These are phyloP conservation scores for Caloenas nicobarica DNA, from an alignment of 2,113 vertebrate genomes.

Conservation along the genomic window DNA sequence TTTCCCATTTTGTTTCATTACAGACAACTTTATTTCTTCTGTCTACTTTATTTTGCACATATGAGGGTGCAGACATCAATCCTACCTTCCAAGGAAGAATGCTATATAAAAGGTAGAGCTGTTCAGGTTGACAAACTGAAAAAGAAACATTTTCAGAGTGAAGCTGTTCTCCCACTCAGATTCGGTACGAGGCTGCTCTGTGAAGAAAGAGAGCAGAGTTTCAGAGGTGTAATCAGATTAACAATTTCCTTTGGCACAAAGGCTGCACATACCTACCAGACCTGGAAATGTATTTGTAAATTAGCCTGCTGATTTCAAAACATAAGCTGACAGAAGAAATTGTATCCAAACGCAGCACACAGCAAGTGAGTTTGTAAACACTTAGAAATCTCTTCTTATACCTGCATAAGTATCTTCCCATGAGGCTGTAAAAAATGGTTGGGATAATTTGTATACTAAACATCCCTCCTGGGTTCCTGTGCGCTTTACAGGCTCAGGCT, in stretches of 20 bases:
- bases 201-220: slow-evolving; percentile 65
- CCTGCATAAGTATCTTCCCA: not conserved
- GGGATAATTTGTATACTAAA: not conserved
- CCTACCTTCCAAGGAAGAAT: slow-evolving; percentile 95
- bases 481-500: not conserved
- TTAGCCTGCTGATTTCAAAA: slow-evolving; percentile 6
- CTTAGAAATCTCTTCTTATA: not conserved
- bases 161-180: slow-evolving; percentile 99
- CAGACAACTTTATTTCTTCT: not conserved
- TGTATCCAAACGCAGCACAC: not conserved
- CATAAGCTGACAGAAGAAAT: not conserved
- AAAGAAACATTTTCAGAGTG: slow-evolving; percentile 98
- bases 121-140: slow-evolving; percentile 98
- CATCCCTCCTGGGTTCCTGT: not conserved
- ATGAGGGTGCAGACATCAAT: not conserved
- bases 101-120: slow-evolving; percentile 98
- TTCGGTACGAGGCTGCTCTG: slow-evolving; percentile 96
- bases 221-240: slow-evolving; percentile 10
- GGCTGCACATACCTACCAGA: not conserved
- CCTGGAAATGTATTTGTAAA: not conserved
- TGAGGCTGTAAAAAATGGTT: not conserved
- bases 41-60: not conserved
- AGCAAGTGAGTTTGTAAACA: not conserved
- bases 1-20: not conserved
- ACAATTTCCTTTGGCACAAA: not conserved